A percentile compares a stretch with the other conserved stretches of the same genome.
phyloP scores from a whole-genome alignment of 2,888 invertebrate genomes.

The Balanococcus diminutus region DNA sequence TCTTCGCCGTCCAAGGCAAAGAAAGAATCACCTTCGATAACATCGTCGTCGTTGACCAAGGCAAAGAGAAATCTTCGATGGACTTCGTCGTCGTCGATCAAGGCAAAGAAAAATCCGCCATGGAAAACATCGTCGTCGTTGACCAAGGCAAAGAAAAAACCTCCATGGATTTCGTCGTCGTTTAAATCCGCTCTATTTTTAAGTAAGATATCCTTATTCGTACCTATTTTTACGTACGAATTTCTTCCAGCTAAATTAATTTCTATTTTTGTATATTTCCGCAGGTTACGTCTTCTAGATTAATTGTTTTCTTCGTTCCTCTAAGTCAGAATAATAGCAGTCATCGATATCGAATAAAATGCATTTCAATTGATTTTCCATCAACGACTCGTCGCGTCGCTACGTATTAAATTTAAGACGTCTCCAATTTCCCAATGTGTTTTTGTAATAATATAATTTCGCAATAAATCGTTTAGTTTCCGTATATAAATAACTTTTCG shows the following conservation, averaged over 20 bases:
- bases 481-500: not conserved
- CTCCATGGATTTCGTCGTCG: slow-evolving; percentile 22
- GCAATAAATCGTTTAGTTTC: slow-evolving; percentile 4
- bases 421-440: not conserved
- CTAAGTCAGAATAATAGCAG: slow-evolving; percentile 12
- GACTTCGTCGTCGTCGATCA: slow-evolving; percentile 10
- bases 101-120: slow-evolving; percentile 31
- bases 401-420: slow-evolving; percentile 7
- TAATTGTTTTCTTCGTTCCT: not conserved
- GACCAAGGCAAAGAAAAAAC: slow-evolving; percentile 32
- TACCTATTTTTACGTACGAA: not conserved
- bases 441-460: not conserved
- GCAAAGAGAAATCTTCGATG: slow-evolving; percentile 28
- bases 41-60: slow-evolving; percentile 33
- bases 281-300: slow-evolving; percentile 9
- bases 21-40: slow-evolving; percentile 35
- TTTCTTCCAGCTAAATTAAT: not conserved
- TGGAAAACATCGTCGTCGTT: slow-evolving; percentile 25
- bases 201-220: not conserved
- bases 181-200: slow-evolving; percentile 17
- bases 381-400: not conserved
- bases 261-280: not conserved
- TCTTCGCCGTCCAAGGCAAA: slow-evolving; percentile 38
- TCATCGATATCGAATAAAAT: not conserved
- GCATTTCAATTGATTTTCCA: not conserved